Base-by-base conservation (phyloP, 2,888 invertebrate species). In the Caprella mutica region DNA sequence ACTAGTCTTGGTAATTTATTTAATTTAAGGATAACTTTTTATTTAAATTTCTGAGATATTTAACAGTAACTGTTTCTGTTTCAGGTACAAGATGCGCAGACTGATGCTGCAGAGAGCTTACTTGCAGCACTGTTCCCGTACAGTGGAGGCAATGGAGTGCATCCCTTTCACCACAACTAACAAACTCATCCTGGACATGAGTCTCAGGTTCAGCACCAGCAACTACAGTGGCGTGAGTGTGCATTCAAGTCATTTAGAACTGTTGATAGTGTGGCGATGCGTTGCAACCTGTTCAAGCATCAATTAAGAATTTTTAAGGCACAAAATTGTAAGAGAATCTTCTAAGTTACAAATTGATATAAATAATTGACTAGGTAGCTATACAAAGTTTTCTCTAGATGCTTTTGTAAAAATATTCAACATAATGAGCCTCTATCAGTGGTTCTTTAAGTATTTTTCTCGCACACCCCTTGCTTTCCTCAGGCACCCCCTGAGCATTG, bases 31-130 rank as follows among this genome's bases (percentile, higher is more conserved):
- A n/a, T n/a, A n/a, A n/a, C n/a, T n/a, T n/a, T n/a, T n/a, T n/a
- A n/a, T n/a, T n/a, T n/a, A n/a, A n/a, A n/a, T n/a, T n/a, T n/a
- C n/a, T n/a, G n/a, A n/a, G n/a, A n/a, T n/a, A n/a, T n/a, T n/a
- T n/a, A n/a, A n/a, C n/a, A n/a, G n/a, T n/a, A n/a, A n/a, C n/a
- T n/a, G n/a, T n/a, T n/a, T n/a, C n/a, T n/a, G 81, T 55, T n/a
- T n/a, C n/a, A n/a, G n/a, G n/a, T 24, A 48, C 30, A 29, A 30
- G 19, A 23, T 48, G 29, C 70, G 85, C 42, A 78, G 80, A 67
- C 70, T 85, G 4, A 70, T 84, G 3, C 79, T 84, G 0, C 83
- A 85, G 65, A 76, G 83, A 3, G 80, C 79, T 2, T 72, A 80
- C 59, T 71, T 85, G 52, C 85, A 84, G 64, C 84, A 84, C 67